phyloP scores from a whole-genome alignment of 2,797 vertebrate species.

The Phoebastria nigripes region DNA sequence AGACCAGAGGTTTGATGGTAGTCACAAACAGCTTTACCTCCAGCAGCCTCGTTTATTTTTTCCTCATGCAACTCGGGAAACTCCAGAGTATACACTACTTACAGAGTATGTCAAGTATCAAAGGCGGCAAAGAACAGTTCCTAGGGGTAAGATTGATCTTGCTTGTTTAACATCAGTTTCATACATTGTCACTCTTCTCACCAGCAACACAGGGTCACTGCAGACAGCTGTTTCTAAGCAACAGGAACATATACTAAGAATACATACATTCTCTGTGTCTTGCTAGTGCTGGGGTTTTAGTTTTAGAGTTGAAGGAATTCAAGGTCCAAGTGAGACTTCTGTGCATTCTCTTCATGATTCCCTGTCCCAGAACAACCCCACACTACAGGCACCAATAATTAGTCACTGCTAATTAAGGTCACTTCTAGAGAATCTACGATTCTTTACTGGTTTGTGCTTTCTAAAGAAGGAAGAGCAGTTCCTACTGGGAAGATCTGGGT shows the following conservation, averaged over 20 bases:
- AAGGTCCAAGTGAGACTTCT: not conserved
- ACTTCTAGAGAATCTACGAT: not conserved
- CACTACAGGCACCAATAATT: not conserved
- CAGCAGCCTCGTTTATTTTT: not conserved
- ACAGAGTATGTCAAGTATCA: not conserved
- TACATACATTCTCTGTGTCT: not conserved
- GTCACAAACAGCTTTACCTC: not conserved
- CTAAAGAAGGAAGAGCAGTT: not conserved
- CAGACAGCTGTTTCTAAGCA: constrained; percentile 49
- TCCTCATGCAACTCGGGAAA: not conserved
- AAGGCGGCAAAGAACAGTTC: not conserved
- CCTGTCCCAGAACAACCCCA: not conserved
- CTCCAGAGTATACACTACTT: not conserved
- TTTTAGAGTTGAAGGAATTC: not conserved
- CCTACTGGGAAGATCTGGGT: not conserved
- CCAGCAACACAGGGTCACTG: not conserved
- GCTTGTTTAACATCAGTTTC: constrained; percentile 11
- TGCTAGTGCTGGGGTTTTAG: not conserved
- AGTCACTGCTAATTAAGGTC: not conserved
- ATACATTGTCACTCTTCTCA: not conserved
- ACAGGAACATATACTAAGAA: not conserved
- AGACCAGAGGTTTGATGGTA: not conserved
- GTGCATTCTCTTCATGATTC: not conserved
- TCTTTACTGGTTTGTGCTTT: not conserved
- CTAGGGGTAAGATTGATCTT: constrained; percentile 20